Evolutionary conservation across 2,797 vertebrate species (phyloP), one percentile per base, ranked within the genome.

Genomic region (Trachops cirrhosus): DNA sequence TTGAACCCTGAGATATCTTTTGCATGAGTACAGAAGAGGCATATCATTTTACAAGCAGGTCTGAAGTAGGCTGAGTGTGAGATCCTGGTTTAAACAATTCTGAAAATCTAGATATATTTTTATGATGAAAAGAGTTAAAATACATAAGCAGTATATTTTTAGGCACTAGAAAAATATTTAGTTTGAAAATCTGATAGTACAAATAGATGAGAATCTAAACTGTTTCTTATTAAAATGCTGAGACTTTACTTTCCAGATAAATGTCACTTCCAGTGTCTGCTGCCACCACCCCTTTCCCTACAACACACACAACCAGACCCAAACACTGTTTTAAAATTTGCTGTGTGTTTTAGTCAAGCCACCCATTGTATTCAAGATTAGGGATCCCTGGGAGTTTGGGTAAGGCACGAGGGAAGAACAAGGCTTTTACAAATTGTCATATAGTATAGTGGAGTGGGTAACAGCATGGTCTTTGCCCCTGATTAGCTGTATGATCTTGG

Each of bases 1-100:
- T 96, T 91, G 12, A 71, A 50, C 54, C 34, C 41, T 57, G 50
- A 70, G 94, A 24, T 82, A 19, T 86, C 85, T 89, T 93, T 89
- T 71, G 41, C 59, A 52, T 83, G 29, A 93, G 21, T 77, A 29
- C 10, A 73, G 46, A 80, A 75, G 73, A 87, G 29, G n/a, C 29
- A 14, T 88, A 34, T 50, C 10, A 52, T 95, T 78, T 67, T 93
- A 79, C 50, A 95, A 44, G 86, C 39, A 78, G 44, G 29, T 89
- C 37, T 91, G 68, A 91, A 82, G 73, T 44, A 82, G 41, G 57
- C 14, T 64, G 26, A 77, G 12, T 64, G 12, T 80, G 67, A 67
- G 16, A 92, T 71, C 26, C 85, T 11, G 12, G 12, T 44, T 95
- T 71, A 91, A 93, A 92, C 16, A 91, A 52, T 67, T 59, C 80